Percentiles rank a stretch among this genome's conserved stretches.
Evolutionary conservation across 1,140 invertebrate genomes (phyloP).

Genomic region (Rhagoletis pomonella): DNA sequence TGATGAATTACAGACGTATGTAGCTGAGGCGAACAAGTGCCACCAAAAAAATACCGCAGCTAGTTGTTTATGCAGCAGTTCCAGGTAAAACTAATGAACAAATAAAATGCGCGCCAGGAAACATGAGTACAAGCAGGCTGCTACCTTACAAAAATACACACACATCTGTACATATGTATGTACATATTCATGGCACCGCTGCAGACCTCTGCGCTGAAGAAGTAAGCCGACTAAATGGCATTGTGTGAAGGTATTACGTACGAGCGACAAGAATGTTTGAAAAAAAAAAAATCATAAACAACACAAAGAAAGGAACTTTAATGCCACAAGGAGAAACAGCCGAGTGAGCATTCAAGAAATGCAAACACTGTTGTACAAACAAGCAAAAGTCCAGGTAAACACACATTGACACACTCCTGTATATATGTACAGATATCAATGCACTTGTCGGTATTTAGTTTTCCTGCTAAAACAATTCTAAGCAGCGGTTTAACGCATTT

Average conservation of each 20-base stretch:
- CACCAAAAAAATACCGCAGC: not conserved
- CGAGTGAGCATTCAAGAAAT: conserved; percentile 20
- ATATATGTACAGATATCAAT: not conserved
- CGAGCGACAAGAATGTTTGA: not conserved
- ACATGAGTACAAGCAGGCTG: conserved; percentile 2
- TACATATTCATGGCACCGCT: not conserved
- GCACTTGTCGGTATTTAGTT: not conserved
- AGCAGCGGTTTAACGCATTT: not conserved
- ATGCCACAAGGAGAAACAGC: not conserved
- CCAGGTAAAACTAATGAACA: conserved; percentile 45
- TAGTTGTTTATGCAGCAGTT: conserved; percentile 11
- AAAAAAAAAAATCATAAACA: not conserved
- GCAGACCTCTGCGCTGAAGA: too few relatives aligned
- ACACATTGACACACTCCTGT: not conserved
- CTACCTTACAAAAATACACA: not conserved
- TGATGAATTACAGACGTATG: not conserved
- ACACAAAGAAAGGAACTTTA: not conserved
- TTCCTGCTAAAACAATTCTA: not conserved
- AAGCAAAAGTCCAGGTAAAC: not conserved
- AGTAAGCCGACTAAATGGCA: not conserved
- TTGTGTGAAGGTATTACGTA: not conserved
- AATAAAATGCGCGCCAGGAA: conserved; percentile 31
- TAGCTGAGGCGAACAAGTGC: not conserved
- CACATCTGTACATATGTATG: not conserved
- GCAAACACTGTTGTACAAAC: conserved; percentile 4